Evolutionary conservation across 2,797 vertebrate genomes (phyloP).

Genomic region (Crax fasciolata): DNA sequence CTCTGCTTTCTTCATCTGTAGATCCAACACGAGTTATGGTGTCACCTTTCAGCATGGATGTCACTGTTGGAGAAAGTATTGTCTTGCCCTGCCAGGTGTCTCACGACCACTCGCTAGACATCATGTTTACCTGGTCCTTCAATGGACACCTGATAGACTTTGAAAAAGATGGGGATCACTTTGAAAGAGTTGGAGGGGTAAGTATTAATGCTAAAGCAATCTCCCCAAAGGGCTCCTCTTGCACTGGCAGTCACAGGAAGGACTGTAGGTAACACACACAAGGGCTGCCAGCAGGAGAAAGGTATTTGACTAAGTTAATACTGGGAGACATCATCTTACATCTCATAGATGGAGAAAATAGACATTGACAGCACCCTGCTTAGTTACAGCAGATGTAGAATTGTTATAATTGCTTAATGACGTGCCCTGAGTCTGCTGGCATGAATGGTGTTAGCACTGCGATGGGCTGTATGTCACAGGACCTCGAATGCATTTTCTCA

Average conservation of each 20-base stretch:
- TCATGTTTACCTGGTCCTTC: constrained; percentile 96
- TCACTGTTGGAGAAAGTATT: constrained; percentile 95
- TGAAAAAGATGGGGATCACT: constrained; percentile 93
- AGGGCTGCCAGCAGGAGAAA: neutral
- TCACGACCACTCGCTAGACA: constrained; percentile 93
- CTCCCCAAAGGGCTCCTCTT: neutral
- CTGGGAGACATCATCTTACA: neutral
- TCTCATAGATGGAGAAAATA: neutral
- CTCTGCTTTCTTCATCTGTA: constrained; percentile 72
- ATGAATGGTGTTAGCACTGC: fast-evolving
- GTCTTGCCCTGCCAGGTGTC: constrained; percentile 96
- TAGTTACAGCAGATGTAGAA: neutral
- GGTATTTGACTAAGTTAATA: neutral
- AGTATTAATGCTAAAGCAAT: constrained; percentile 80
- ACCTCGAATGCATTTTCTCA: neutral
- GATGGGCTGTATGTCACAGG: neutral
- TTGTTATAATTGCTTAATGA: neutral
- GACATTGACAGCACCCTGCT: neutral
- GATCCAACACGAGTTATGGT: constrained; percentile 93
- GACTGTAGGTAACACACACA: fast-evolving
- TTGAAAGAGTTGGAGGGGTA: constrained; percentile 97
- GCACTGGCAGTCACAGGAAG: neutral
- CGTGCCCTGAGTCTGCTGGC: neutral
- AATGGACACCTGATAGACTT: constrained; percentile 97
- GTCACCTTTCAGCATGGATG: constrained; percentile 91